These are phyloP conservation scores for Eutolmus rufibarbis DNA, from an alignment of 2,888 invertebrate genomes.

Conservation along the genomic window DNA sequence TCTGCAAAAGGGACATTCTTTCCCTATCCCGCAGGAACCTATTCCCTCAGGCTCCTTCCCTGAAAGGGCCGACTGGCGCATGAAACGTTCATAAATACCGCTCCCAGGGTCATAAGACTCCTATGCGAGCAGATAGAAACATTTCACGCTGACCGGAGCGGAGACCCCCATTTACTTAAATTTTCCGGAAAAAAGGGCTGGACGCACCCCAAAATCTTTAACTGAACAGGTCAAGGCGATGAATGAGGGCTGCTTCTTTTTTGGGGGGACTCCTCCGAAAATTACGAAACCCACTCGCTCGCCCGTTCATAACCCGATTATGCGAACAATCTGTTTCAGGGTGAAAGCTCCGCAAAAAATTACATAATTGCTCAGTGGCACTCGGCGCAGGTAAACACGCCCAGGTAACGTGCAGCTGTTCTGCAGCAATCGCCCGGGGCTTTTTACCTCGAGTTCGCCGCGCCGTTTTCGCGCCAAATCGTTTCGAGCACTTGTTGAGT, in stretches of 20 bases:
- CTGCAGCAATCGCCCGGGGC: not conserved
- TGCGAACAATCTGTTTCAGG: not conserved
- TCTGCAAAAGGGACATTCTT: not conserved
- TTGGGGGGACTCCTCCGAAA: not conserved
- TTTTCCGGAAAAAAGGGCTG: not conserved
- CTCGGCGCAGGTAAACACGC: not conserved
- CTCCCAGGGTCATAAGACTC: not conserved
- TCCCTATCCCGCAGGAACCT: not conserved
- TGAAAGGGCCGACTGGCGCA: not conserved
- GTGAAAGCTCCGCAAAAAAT: not conserved
- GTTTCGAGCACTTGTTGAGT: not conserved
- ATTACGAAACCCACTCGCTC: not conserved
- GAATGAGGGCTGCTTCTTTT: not conserved
- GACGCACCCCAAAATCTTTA: not conserved
- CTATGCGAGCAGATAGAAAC: not conserved
- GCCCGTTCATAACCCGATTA: not conserved
- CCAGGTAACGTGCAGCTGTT: not conserved
- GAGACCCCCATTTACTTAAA: not conserved
- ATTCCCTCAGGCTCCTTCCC: not conserved
- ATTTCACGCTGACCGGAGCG: not conserved
- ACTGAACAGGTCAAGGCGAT: not conserved
- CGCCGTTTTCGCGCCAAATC: not conserved
- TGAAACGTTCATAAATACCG: not conserved
- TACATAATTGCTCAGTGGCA: not conserved
- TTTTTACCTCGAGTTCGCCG: not conserved